Conservation (phyloP, 2,797 vertebrate genomes). For the Danionella dracula region DNA sequence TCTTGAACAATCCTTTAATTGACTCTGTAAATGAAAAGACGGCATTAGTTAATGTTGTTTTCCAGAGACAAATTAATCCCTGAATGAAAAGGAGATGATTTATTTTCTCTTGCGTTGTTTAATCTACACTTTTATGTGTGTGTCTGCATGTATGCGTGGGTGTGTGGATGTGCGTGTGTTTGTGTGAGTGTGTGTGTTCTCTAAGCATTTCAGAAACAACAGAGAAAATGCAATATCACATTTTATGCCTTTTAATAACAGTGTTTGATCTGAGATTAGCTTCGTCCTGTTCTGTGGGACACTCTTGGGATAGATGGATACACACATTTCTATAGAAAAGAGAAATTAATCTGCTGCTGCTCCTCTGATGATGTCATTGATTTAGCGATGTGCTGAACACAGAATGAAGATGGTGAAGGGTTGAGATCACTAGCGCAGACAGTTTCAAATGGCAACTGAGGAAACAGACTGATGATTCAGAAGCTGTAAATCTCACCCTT, state of each 20-base stretch:
- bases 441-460: constrained; percentile 6
- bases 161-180: not conserved
- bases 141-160: not conserved
- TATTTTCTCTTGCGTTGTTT: constrained; percentile 62
- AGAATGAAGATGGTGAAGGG: constrained; percentile 9
- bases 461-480: constrained; percentile 15
- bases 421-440: constrained; percentile 7
- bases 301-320: not conserved
- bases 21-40: not conserved
- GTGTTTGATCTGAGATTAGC: constrained; percentile 27
- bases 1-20: not conserved
- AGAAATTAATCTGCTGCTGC: not conserved
- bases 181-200: constrained; percentile 13
- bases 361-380: constrained; percentile 13
- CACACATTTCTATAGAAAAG: not conserved
- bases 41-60: not conserved
- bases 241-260: constrained; percentile 25
- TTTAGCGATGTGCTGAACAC: constrained; percentile 14
- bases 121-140: constrained; percentile 43
- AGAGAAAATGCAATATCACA: constrained; percentile 27
- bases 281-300: not conserved
- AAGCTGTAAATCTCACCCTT: constrained; percentile 2
- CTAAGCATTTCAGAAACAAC: constrained; percentile 13
- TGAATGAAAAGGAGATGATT: constrained; percentile 54
- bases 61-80: constrained; percentile 55